Conservation (phyloP, 2,113 vertebrate genomes). For the Austrofundulus limnaeus region DNA sequence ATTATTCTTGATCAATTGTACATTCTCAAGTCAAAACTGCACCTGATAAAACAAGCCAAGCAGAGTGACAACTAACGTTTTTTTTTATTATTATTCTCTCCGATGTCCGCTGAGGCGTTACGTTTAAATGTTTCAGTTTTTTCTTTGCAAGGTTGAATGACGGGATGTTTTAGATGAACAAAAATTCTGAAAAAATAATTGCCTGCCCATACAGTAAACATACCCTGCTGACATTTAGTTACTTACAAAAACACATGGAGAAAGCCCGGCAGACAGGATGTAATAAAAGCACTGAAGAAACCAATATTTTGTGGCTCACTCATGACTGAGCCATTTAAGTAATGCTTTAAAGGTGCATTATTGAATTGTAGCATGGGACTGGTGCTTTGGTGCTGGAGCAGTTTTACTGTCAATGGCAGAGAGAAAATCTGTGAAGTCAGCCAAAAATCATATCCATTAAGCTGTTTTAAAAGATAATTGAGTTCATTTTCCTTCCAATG, state of each 20-base stretch:
- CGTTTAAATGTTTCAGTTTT: not conserved
- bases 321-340: constrained; percentile 46
- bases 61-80: too few species aligned
- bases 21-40: too few species aligned
- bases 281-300: constrained; percentile 48
- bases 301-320: constrained; percentile 37
- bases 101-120: not conserved
- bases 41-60: too few species aligned
- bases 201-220: not conserved
- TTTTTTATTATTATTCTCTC: not conserved
- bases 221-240: not conserved
- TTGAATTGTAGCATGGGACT: constrained; percentile 37
- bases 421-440: constrained; percentile 51
- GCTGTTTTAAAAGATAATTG: constrained; percentile 64
- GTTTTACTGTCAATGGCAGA: constrained; percentile 43
- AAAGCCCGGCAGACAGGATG: constrained; percentile 45
- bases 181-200: not conserved
- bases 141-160: not conserved
- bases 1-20: too few species aligned
- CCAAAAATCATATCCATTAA: constrained; percentile 58
- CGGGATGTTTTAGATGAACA: not conserved
- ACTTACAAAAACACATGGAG: constrained; percentile 26
- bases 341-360: constrained; percentile 67
- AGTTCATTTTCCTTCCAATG: constrained; percentile 46
- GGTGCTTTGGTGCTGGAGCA: constrained; percentile 23